phyloP scores from a whole-genome alignment of 1,140 invertebrate species.

The Saccostrea glomerata region DNA sequence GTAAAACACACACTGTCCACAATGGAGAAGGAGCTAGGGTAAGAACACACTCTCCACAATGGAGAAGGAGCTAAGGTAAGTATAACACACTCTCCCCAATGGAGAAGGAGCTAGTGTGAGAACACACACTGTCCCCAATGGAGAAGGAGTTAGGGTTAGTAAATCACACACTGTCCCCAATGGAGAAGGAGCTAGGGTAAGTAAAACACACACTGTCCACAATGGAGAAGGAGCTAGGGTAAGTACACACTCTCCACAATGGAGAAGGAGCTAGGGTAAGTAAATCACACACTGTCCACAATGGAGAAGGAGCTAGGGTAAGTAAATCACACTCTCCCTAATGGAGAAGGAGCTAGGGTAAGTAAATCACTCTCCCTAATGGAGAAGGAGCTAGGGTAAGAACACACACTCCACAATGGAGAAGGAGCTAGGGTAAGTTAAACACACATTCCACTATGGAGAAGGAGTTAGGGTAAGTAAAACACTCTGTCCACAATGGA shows the following conservation, averaged over 20 bases:
- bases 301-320: slow-evolving; percentile 83
- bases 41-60: slow-evolving; percentile 78
- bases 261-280: slow-evolving; percentile 91
- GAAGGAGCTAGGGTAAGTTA: slow-evolving; percentile 88
- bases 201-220: slow-evolving; percentile 90
- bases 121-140: slow-evolving; percentile 93
- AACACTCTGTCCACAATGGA: slow-evolving; percentile 83
- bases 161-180: slow-evolving; percentile 87
- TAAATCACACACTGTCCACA: slow-evolving; percentile 91
- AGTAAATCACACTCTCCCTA: slow-evolving; percentile 83
- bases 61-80: slow-evolving; percentile 86
- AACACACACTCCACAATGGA: slow-evolving; percentile 91
- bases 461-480: slow-evolving; percentile 34
- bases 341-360: slow-evolving; percentile 91
- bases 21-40: slow-evolving; percentile 83
- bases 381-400: slow-evolving; percentile 91
- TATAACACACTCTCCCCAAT: slow-evolving; percentile 88
- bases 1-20: slow-evolving; percentile 90
- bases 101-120: slow-evolving; percentile 82
- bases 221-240: slow-evolving; percentile 83
- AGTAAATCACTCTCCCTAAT: slow-evolving; percentile 90
- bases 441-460: slow-evolving; percentile 95
- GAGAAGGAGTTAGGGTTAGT: slow-evolving; percentile 92
- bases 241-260: slow-evolving; percentile 86
- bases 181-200: slow-evolving; percentile 93